Conservation (phyloP, 2,888 invertebrate genomes). For the Nomada flava region DNA sequence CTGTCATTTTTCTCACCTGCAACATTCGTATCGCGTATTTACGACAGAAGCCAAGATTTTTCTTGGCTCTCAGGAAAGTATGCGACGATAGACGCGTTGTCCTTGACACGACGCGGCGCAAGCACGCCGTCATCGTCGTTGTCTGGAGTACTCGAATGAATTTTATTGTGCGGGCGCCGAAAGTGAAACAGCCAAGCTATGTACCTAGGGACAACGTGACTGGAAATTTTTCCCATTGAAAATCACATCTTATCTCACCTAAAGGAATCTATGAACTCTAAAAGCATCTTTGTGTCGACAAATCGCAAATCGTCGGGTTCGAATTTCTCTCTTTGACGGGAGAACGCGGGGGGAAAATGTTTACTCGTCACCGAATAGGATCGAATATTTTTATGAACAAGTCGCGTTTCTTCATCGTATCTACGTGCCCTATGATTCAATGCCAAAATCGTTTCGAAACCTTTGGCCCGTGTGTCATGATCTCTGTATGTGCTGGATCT, state of each 20-base stretch:
- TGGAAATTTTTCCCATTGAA: conserved; percentile 45
- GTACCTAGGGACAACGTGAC: conserved; percentile 57
- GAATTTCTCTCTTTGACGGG: conserved; percentile 21
- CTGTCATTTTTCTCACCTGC: not conserved
- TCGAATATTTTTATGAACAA: conserved; percentile 43
- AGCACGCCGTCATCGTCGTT: conserved; percentile 39
- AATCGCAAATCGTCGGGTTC: conserved; percentile 21
- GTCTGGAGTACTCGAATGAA: conserved; percentile 60
- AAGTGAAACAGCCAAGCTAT: conserved; percentile 74
- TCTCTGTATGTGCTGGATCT: conserved; percentile 45
- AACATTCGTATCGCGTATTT: conserved; percentile 28
- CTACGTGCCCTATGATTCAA: conserved; percentile 74
- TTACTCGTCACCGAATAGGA: conserved; percentile 18
- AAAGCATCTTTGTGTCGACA: not conserved
- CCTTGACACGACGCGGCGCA: conserved; percentile 79
- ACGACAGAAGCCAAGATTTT: conserved; percentile 56
- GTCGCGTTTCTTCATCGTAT: conserved; percentile 58
- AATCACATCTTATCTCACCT: not conserved
- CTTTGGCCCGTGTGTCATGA: conserved; percentile 67
- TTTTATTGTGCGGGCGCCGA: conserved; percentile 74
- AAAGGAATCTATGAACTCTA: not conserved
- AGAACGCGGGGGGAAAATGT: conserved; percentile 12
- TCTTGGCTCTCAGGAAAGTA: conserved; percentile 63
- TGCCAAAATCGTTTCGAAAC: conserved; percentile 78
- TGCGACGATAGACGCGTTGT: conserved; percentile 79